Evolutionary conservation across 1,140 invertebrate genomes (phyloP).

Genomic region (Cyclina sinensis): DNA sequence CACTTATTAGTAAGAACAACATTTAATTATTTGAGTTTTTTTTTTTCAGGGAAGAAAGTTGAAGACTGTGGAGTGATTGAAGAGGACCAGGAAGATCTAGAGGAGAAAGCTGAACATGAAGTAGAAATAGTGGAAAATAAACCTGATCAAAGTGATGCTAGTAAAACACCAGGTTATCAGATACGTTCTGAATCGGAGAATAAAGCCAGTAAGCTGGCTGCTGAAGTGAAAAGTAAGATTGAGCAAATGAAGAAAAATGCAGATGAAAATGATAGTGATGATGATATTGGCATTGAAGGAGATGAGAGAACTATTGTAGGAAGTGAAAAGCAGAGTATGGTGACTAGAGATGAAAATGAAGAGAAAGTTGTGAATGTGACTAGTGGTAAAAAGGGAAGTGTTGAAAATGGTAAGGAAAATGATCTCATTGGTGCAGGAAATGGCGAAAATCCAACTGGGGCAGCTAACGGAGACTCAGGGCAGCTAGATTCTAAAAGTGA

Average conservation of each 20-base stretch:
- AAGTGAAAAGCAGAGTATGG: constrained; percentile 25
- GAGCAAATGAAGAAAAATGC: constrained; percentile 56
- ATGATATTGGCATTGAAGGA: constrained; percentile 72
- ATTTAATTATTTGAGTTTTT: background rate
- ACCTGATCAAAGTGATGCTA: constrained; percentile 40
- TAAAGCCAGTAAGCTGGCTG: constrained; percentile 42
- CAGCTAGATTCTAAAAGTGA: background rate
- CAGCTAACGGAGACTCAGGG: constrained; percentile 40
- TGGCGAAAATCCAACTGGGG: background rate
- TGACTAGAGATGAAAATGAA: constrained; percentile 39
- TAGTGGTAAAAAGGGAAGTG: background rate
- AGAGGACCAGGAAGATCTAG: constrained; percentile 65
- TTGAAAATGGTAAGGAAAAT: constrained; percentile 18
- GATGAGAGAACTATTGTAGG: constrained; percentile 49
- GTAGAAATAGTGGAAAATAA: constrained; percentile 44
- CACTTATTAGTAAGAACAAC: too few relatives aligned
- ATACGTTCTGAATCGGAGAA: constrained; percentile 53
- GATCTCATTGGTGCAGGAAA: constrained; percentile 43
- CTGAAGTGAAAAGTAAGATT: constrained; percentile 62
- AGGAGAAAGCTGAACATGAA: constrained; percentile 60
- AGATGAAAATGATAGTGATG: constrained; percentile 73
- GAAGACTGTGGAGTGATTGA: constrained; percentile 59
- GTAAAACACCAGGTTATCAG: constrained; percentile 59
- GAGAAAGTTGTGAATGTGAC: constrained; percentile 48
- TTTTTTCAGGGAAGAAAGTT: constrained; percentile 45